Base-by-base conservation (phyloP, 1,140 invertebrate species). In the Anastrepha obliqua region DNA sequence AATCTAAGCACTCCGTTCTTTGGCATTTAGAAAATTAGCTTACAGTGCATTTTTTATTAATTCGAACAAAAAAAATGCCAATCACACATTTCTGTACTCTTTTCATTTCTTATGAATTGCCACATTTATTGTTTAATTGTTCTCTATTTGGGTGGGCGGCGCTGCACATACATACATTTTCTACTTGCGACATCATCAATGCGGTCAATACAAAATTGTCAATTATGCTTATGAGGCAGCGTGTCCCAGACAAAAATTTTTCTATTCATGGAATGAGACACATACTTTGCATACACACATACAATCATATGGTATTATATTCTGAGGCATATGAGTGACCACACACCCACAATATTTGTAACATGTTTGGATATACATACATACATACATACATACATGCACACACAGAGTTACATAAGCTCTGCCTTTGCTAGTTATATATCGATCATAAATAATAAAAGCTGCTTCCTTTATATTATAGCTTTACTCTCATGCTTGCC, bases 91-190 rank as follows among this genome's bases (percentile, higher is more conserved):
- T 7, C 44, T 47, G 13, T 47, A 42, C 17, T n/a, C 17, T 62
- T 62, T 62, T 62, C 17, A 1, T 62, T 13, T 74, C 42, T 15
- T 13, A 8, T 74, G 39, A 7, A 74, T 74, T 74, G 39, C 67
- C 67, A 74, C 39, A 74, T 47, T 74, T 42, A 74, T 74, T 74
- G 67, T 74, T 74, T 47, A 74, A 74, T 74, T 74, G 67, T 74
- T 74, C 67, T 11, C 44, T 74, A 13, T 62, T 74, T 44, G 39
- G 67, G 67, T 74, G 67, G 67, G 67, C 44, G 67, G 39, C 39
- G 13, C 67, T 4, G 42, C 67, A 44, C 67, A 74, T 74, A 42
- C 17, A 74, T 74, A 6, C 7, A 17, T 42, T 42, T 44, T 44
- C 6, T 55, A 55, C 51, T 74, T 74, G 67, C 42, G 13, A 39